Evolutionary conservation across 2,888 invertebrate genomes (phyloP), one percentile per base, ranked within the genome.

Genomic region (Gastrophysa polygoni): DNA sequence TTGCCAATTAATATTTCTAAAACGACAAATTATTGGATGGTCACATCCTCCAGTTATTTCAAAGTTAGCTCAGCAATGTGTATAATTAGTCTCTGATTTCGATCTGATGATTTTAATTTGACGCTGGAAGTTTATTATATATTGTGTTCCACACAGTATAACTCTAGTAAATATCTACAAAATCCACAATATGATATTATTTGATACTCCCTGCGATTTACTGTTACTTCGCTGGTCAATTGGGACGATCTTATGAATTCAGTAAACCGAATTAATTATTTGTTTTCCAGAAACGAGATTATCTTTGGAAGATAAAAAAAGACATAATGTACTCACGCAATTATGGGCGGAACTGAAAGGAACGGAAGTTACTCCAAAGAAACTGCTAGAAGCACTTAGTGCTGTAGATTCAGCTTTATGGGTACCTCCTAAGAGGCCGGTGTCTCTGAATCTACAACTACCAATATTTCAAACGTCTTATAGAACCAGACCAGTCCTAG

Each of bases 371-470:
- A 87, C 87, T 8, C 87, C 88, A 11, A 87, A 86, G 24, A 85
- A 85, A 73, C 77, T 88, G 64, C 83, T 88, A 21, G 85, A 87
- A 58, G 89, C 89, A 0, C 79, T 89, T 51, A 87, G 88, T 14
- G 84, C 85, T 0, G 86, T 89, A 51, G 89, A 90, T 75, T 87
- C 89, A 0, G 83, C 88, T 49, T 78, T 88, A 67, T 90, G 89
- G 89, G 86, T 88, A 44, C 85, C 89, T 4, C 86, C 90, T 1
- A 82, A 88, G 46, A 83, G 91, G 51, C 91, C 90, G 0, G 86
- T 87, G 28, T 90, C 90, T 0, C 84, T 91, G 59, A 89, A 89
- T 80, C 84, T 91, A 68, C 88, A 88, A 74, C 83, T 88, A 78
- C 87, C 89, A 28, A 85, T 86, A 60, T 83, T 88, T 20, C 80